Conservation (phyloP, 2,888 invertebrate genomes). For the Eupithecia exiguata region DNA sequence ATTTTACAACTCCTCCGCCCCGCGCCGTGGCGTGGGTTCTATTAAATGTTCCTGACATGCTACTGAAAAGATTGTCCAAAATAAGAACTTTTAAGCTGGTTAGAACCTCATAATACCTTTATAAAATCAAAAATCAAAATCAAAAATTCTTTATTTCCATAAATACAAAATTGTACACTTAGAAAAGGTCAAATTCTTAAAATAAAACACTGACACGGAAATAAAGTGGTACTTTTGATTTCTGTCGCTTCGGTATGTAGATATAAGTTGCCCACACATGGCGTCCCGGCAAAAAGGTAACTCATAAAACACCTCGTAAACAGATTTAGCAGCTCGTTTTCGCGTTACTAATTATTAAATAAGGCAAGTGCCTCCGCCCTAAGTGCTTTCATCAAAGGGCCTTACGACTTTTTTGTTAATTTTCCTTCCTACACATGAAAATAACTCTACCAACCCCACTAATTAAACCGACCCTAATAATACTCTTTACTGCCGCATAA, state of each 20-base stretch:
- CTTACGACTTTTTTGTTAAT: constrained; percentile 34
- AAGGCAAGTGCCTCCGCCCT: constrained; percentile 17
- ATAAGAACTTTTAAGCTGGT: background rate
- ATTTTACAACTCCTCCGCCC: background rate
- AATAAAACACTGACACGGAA: too few species aligned
- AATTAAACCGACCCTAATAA: constrained; percentile 42
- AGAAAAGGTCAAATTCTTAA: too few species aligned
- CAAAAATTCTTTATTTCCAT: too few species aligned
- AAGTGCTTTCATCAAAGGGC: constrained; percentile 33
- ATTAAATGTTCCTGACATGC: background rate
- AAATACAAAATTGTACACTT: too few species aligned
- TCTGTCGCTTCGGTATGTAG: too few species aligned
- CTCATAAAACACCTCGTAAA: constrained; percentile 31
- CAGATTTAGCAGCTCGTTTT: constrained; percentile 34
- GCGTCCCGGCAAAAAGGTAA: constrained; percentile 2
- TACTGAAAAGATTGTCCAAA: background rate
- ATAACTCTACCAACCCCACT: constrained; percentile 34
- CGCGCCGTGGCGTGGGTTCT: too few species aligned
- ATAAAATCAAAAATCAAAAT: too few species aligned
- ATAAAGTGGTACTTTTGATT: too few species aligned
- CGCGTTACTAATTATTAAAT: constrained; percentile 34
- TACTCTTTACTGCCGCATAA: constrained; percentile 41
- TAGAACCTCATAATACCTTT: background rate
- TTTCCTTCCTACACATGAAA: constrained; percentile 28
- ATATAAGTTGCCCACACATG: constrained; percentile 3